phyloP scores from a whole-genome alignment of 2,113 vertebrate species.

The Myotis lucifugus region DNA sequence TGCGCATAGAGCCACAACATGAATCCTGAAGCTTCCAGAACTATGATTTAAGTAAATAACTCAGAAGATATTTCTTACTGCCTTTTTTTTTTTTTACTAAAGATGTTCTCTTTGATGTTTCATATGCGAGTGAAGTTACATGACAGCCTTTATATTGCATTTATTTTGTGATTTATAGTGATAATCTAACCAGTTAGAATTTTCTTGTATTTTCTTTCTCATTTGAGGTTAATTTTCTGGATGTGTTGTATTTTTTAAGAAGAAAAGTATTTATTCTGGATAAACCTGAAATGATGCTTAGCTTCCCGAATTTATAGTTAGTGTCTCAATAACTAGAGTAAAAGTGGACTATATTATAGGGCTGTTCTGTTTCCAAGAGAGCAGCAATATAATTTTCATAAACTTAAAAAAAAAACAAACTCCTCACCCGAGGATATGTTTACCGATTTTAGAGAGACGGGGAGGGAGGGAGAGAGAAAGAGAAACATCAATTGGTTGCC shows the following conservation, averaged over 20 bases:
- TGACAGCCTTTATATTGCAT: not conserved
- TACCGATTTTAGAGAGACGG: not conserved
- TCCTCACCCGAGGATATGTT: not conserved
- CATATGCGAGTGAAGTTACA: not conserved
- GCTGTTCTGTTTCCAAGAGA: not conserved
- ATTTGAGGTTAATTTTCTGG: conserved; percentile 30
- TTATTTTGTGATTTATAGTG: conserved; percentile 32
- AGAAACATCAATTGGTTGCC: not conserved
- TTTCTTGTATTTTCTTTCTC: conserved; percentile 13
- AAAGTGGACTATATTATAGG: not conserved
- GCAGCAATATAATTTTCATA: not conserved
- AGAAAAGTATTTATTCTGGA: not conserved
- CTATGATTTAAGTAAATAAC: not conserved
- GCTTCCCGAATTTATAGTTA: not conserved
- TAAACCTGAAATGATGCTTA: not conserved
- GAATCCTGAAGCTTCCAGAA: not conserved
- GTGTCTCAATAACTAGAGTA: not conserved
- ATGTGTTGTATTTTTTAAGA: not conserved
- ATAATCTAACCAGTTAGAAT: not conserved
- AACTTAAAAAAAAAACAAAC: not conserved
- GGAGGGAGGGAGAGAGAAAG: too few species aligned
- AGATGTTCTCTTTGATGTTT: not conserved
- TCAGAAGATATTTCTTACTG: not conserved
- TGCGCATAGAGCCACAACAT: not conserved
- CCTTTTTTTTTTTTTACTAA: not conserved